Percentiles rank a stretch among this genome's conserved stretches.
Conservation (phyloP, 2,797 vertebrate genomes). For the Leucoraja ocellata region DNA sequence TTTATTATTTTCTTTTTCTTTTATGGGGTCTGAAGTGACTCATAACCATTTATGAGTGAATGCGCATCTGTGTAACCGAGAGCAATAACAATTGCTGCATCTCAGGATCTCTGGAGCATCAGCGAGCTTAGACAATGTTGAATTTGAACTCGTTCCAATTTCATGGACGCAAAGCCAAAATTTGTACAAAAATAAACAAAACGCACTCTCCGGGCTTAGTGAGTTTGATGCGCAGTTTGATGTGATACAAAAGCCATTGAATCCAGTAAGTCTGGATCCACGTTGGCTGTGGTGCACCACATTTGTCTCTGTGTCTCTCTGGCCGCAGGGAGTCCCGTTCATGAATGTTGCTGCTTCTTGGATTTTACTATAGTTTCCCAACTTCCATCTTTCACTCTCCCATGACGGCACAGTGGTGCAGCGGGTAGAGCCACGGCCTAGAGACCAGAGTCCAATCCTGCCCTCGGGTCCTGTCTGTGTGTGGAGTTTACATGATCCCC, state of each 20-base stretch:
- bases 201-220: neutral
- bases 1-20: slow-evolving; percentile 8
- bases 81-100: neutral
- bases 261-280: neutral
- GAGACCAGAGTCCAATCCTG: too few relatives aligned
- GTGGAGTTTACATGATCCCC: too few relatives aligned
- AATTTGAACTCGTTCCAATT: slow-evolving; percentile 7
- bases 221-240: neutral
- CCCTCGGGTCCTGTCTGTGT: too few relatives aligned
- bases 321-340: neutral
- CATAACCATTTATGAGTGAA: neutral
- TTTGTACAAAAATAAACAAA: slow-evolving; percentile 1
- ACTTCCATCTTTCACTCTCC: neutral
- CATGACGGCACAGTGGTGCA: too few relatives aligned
- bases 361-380: neutral
- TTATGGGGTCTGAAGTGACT: slow-evolving; percentile 5
- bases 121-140: neutral
- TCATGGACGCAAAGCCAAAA: neutral
- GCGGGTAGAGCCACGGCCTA: too few relatives aligned
- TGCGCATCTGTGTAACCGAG: neutral
- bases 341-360: neutral
- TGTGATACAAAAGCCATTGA: neutral
- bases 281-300: neutral
- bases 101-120: neutral
- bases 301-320: neutral